phyloP scores from a whole-genome alignment of 2,888 invertebrate genomes.

The Petrolisthes cinctipes region DNA sequence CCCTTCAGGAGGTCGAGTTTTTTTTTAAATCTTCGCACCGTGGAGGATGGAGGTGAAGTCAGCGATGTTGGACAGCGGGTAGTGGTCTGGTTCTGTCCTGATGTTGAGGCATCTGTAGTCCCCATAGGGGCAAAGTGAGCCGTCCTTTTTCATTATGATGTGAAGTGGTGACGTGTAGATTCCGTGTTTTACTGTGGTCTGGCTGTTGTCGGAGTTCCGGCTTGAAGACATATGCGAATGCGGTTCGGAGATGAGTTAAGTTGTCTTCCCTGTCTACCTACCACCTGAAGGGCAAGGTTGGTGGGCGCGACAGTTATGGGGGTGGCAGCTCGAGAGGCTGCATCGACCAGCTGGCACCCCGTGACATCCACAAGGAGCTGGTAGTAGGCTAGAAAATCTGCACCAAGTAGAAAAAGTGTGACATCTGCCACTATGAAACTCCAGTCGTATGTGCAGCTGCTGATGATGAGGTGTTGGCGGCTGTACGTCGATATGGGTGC shows the following conservation, averaged over 20 bases:
- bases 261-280: conserved; percentile 9
- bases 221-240: conserved; percentile 20
- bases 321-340: conserved; percentile 10
- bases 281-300: conserved; percentile 24
- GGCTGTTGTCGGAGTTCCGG: conserved; percentile 20
- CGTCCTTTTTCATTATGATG: conserved; percentile 18
- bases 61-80: background rate
- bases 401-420: background rate
- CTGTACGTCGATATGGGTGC: too few relatives aligned
- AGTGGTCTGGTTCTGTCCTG: too few relatives aligned
- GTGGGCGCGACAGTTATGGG: conserved; percentile 14
- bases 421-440: background rate
- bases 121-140: conserved; percentile 8
- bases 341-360: too few relatives aligned
- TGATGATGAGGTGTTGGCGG: background rate
- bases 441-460: background rate
- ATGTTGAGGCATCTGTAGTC: too few relatives aligned
- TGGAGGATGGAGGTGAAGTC: conserved; percentile 4
- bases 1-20: conserved; percentile 15
- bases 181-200: too few relatives aligned
- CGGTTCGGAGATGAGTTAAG: conserved; percentile 21
- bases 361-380: too few relatives aligned
- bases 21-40: background rate
- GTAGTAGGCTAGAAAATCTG: conserved; percentile 14
- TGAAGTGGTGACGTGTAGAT: conserved; percentile 20